A percentile compares a stretch with the other conserved stretches of the same genome.
phyloP scores from a whole-genome alignment of 2,113 vertebrate genomes.

The Gobius niger region DNA sequence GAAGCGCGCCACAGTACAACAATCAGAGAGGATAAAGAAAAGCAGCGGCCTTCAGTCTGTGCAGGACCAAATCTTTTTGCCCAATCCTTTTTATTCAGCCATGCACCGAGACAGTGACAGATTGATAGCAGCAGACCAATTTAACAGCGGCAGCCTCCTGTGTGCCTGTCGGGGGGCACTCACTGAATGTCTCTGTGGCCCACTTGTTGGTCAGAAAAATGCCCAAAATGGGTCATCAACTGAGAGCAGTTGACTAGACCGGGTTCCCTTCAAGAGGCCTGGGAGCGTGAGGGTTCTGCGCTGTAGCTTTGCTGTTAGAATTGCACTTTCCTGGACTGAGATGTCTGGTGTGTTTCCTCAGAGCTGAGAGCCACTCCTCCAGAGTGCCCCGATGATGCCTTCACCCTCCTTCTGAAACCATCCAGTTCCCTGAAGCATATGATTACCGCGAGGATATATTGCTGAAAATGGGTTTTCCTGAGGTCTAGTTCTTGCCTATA shows the following conservation, averaged over 20 bases:
- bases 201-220: neutral
- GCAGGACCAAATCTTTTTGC: slow-evolving; percentile 1
- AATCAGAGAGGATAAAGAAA: neutral
- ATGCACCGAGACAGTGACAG: neutral
- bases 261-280: too few species aligned
- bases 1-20: neutral
- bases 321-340: too few species aligned
- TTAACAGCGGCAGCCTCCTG: neutral
- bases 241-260: neutral
- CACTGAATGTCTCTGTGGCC: neutral
- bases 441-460: too few species aligned
- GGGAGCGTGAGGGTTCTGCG: too few species aligned
- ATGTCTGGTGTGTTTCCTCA: too few species aligned
- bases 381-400: too few species aligned
- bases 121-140: slow-evolving; percentile 1
- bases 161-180: neutral
- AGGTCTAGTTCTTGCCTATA: too few species aligned
- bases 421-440: too few species aligned
- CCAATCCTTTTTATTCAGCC: neutral
- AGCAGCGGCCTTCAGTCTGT: neutral
- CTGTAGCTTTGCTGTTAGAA: too few species aligned
- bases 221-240: neutral
- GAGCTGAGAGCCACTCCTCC: too few species aligned
- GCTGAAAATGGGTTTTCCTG: too few species aligned
- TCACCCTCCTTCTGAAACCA: too few species aligned